Conservation (phyloP, 2,113 vertebrate genomes). For the Patagioenas fasciata region DNA sequence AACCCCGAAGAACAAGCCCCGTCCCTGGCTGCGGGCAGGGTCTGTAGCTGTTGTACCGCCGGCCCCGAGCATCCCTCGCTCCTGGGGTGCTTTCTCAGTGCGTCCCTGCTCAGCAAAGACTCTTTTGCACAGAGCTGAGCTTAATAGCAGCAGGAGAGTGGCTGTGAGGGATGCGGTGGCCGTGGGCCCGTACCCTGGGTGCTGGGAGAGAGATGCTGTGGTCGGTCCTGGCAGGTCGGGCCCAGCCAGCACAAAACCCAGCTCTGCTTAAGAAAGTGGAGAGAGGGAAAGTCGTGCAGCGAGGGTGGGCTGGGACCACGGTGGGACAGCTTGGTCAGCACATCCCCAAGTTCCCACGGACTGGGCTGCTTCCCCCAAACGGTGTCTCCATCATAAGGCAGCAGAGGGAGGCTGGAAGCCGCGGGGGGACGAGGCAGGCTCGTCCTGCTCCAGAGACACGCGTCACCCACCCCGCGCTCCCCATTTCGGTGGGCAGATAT, state of each 20-base stretch:
- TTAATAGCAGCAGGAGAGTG: fast-evolving
- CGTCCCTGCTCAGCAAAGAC: fast-evolving
- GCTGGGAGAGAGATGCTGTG: fast-evolving
- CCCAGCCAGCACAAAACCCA: not conserved
- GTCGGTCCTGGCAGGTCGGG: too few species aligned
- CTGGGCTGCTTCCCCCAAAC: not conserved
- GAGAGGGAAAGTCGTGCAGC: fast-evolving
- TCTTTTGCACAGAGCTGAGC: fast-evolving
- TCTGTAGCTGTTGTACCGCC: fast-evolving
- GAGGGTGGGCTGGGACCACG: not conserved
- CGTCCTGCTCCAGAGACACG: not conserved
- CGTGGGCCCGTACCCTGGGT: not conserved
- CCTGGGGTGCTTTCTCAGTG: fast-evolving
- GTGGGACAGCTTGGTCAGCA: not conserved
- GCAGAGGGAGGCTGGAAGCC: not conserved
- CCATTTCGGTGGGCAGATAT: fast-evolving
- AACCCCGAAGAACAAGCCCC: not conserved
- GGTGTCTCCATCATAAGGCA: fast-evolving
- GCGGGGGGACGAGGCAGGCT: fast-evolving
- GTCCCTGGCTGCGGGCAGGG: not conserved
- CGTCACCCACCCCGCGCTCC: fast-evolving
- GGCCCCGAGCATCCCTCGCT: not conserved
- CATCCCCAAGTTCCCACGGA: not conserved
- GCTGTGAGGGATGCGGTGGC: fast-evolving
- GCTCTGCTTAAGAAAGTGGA: fast-evolving